phyloP scores from a whole-genome alignment of 1,140 invertebrate species.

The Periplaneta americana region DNA sequence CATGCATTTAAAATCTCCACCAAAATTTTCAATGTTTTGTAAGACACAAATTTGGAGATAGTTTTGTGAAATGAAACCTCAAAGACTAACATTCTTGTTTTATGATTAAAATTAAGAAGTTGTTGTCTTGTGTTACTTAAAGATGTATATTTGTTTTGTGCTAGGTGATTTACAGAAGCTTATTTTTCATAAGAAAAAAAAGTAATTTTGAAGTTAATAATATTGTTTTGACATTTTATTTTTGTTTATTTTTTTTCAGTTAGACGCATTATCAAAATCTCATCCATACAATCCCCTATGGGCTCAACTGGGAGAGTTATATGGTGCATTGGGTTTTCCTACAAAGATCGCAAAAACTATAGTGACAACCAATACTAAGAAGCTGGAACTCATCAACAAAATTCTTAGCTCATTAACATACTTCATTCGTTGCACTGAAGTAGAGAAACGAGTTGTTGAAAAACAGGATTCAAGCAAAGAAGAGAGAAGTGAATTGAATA shows the following conservation, averaged over 20 bases:
- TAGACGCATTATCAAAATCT: conserved; percentile 31
- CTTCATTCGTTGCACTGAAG: conserved; percentile 73
- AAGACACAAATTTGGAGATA: too few species aligned
- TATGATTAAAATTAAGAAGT: too few species aligned
- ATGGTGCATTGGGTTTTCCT: conserved; percentile 74
- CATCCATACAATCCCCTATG: conserved; percentile 74
- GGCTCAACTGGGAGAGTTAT: conserved; percentile 79
- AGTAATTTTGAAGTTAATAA: too few species aligned
- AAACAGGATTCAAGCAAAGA: neutral
- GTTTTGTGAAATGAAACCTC: too few species aligned
- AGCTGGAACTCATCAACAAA: conserved; percentile 56
- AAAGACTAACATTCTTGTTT: too few species aligned
- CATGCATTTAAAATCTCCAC: too few species aligned
- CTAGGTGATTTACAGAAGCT: too few species aligned
- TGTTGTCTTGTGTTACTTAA: too few species aligned
- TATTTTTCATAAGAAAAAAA: too few species aligned
- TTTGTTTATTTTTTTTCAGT: conserved; percentile 32
- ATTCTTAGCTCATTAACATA: conserved; percentile 70
- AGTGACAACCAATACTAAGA: conserved; percentile 62
- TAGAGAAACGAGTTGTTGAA: conserved; percentile 37
- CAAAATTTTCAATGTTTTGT: too few species aligned
- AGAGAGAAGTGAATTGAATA: neutral
- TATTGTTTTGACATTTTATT: too few species aligned
- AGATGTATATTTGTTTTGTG: too few species aligned
- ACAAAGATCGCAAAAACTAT: conserved; percentile 70